Evolutionary conservation across 2,888 invertebrate genomes (phyloP).

Genomic region (Eristalinus sepulchralis): DNA sequence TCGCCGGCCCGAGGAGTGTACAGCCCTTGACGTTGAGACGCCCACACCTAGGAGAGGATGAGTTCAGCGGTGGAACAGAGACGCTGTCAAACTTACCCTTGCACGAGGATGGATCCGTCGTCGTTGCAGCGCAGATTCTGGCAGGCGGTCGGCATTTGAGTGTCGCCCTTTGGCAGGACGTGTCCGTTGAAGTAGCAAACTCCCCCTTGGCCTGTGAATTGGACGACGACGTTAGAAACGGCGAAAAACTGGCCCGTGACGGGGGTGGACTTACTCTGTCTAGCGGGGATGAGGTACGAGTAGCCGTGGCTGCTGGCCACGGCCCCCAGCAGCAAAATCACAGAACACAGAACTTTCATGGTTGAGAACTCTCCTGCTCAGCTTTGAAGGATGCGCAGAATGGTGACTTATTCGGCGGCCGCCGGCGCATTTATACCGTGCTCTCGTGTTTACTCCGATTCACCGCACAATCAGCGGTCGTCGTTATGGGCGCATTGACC

Average conservation of each 20-base stretch:
- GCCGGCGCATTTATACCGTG: conserved; percentile 14
- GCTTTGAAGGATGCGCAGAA: conserved; percentile 1
- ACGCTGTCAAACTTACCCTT: conserved; percentile 70
- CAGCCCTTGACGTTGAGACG: conserved; percentile 71
- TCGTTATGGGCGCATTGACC: neutral
- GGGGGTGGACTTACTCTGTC: conserved; percentile 32
- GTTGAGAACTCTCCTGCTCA: neutral
- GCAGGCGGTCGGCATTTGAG: conserved; percentile 70
- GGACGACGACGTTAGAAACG: neutral
- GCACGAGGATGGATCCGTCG: conserved; percentile 73
- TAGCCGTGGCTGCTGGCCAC: conserved; percentile 47
- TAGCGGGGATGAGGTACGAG: conserved; percentile 45
- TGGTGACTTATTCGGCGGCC: neutral
- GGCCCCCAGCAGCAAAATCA: conserved; percentile 13
- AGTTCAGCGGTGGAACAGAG: neutral
- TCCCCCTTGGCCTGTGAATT: conserved; percentile 62
- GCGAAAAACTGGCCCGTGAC: neutral
- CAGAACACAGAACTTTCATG: conserved; percentile 30
- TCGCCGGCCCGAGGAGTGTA: conserved; percentile 63
- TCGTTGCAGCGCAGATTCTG: conserved; percentile 74
- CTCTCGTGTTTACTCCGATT: neutral
- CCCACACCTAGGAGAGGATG: conserved; percentile 66
- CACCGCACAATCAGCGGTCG: neutral
- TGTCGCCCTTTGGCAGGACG: conserved; percentile 72
- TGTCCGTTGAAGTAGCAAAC: conserved; percentile 73